Conservation (phyloP, 2,113 vertebrate genomes). For the Apaloderma vittatum region DNA sequence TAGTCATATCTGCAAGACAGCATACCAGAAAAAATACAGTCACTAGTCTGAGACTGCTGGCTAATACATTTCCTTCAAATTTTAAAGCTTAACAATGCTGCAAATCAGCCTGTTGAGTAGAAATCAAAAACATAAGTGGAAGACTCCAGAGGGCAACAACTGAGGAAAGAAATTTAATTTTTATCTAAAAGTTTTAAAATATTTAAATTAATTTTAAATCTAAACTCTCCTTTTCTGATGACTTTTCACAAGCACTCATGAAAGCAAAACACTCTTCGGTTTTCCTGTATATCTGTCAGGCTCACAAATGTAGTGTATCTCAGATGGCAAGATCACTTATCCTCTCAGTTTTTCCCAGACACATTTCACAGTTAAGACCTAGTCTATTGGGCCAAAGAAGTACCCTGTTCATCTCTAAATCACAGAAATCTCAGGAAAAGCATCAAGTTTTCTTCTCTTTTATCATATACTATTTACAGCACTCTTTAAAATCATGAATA, state of each 20-base stretch:
- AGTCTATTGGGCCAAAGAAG: background rate
- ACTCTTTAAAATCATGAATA: background rate
- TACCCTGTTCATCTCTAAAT: background rate
- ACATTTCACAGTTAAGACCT: background rate
- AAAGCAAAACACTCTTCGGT: background rate
- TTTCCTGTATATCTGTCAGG: background rate
- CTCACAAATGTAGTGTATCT: background rate
- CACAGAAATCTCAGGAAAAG: background rate
- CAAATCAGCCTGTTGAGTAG: background rate
- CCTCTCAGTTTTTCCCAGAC: background rate
- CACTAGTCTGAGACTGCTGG: background rate
- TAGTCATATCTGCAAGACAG: background rate
- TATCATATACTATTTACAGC: background rate
- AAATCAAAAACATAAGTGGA: background rate
- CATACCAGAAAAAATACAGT: background rate
- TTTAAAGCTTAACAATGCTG: background rate
- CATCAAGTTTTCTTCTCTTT: background rate
- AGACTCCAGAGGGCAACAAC: background rate
- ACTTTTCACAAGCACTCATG: background rate
- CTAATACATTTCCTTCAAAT: background rate
- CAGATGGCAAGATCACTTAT: background rate
- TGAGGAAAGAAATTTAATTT: background rate
- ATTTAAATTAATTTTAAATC: background rate
- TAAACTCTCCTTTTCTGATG: background rate
- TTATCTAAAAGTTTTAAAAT: background rate